Base-by-base conservation (phyloP, 1,140 invertebrate genomes). In the Drosophila tristis region DNA sequence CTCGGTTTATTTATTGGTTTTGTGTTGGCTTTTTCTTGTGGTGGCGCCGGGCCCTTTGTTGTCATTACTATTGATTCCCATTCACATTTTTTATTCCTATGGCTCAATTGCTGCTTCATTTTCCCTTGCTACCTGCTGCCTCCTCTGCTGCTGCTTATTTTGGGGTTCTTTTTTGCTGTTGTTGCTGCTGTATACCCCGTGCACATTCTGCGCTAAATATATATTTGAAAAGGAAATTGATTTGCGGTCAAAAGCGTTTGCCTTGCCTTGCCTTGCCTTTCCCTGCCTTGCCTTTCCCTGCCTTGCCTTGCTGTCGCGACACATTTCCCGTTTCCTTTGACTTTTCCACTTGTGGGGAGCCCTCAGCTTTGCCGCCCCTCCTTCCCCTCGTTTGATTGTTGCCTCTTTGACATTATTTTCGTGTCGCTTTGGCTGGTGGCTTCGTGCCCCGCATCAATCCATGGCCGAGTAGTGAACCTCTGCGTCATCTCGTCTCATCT, bases 141-240 rank as follows among this genome's bases (percentile, higher is more conserved):
- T 23, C 15, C 7, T 61, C 65, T 68, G 23, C 62, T 67, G 62
- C 53, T 47, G 13, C 31, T 63, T 65, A 61, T 78, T 74, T 67
- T 56, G 16, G 39, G 13, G 43, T 60, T 50, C 9, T 8, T 13
- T 11, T 54, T 23, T 2, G 44, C 29, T 15, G 26, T 62, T 62
- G 11, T 31, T 15, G 25, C 42, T 74, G 51, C 57, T 76, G 55
- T 67, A 77, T 76, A 45, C 60, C 62, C 50, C 49, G 35, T 1
- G 26, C 60, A 64, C 59, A 77, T 80, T 73, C 80, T 85, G 80
- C 48, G 73, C 80, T 85, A 85, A 85, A 85, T 80, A 80, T 85
- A 85, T 85, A 85, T 77, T 43, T 74, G 54, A 66, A 85, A 74
- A 76, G 80, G 67, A 85, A 85, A 85, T 85, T 85, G 80, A 85